These are phyloP conservation scores for Cerastis leucographa DNA, from an alignment of 2,888 invertebrate genomes.

Conservation along the genomic window DNA sequence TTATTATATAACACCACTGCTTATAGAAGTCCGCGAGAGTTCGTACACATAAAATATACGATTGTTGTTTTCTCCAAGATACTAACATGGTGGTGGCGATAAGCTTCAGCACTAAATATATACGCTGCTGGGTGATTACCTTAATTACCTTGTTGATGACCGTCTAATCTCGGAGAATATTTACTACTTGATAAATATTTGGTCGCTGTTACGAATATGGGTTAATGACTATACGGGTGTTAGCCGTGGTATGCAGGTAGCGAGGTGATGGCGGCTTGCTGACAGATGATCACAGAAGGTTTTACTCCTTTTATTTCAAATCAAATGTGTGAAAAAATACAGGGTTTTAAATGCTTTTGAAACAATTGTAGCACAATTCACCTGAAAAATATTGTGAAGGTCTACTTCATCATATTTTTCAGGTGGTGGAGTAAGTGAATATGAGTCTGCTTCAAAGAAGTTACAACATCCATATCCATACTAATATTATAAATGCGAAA, in stretches of 20 bases:
- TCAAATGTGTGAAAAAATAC: background rate
- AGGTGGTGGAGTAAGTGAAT: background rate
- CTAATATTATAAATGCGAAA: no score
- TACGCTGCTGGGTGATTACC: background rate
- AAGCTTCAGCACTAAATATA: background rate
- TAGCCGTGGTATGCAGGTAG: background rate
- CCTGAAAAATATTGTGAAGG: background rate
- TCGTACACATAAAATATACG: background rate
- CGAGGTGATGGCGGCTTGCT: background rate
- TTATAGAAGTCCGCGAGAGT: background rate
- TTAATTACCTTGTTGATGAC: background rate
- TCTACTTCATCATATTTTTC: no score
- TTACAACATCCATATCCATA: no score
- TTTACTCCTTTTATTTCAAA: background rate
- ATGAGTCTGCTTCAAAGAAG: background rate
- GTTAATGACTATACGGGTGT: slow-evolving; percentile 14
- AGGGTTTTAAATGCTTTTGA: background rate
- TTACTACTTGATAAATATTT: slow-evolving; percentile 39
- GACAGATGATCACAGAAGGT: background rate
- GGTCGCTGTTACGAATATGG: slow-evolving; percentile 15
- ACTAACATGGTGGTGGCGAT: background rate
- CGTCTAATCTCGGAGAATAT: slow-evolving; percentile 18
- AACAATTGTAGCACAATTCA: background rate
- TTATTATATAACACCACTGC: background rate
- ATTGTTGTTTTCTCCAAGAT: background rate